Evolutionary conservation across 2,888 invertebrate genomes (phyloP).

Genomic region (Eulithis prunata): DNA sequence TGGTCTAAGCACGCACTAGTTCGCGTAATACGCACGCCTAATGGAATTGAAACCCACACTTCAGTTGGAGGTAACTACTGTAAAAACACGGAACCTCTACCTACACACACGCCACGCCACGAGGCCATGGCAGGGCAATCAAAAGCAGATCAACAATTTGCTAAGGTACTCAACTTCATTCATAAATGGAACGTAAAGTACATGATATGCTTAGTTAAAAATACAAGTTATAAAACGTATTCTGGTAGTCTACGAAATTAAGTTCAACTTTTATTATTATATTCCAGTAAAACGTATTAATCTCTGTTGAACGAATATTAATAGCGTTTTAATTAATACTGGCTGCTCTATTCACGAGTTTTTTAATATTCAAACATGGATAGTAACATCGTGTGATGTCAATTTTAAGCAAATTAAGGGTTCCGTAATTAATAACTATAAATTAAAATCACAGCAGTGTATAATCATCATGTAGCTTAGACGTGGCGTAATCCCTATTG

Average conservation of each 20-base stretch:
- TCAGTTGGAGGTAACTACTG: background rate
- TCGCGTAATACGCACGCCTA: slow-evolving; percentile 53
- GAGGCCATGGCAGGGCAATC: background rate
- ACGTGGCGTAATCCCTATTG: too few species aligned
- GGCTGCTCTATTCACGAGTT: slow-evolving; percentile 4
- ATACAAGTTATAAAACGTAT: too few species aligned
- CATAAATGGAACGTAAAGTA: too few species aligned
- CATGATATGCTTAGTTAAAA: too few species aligned
- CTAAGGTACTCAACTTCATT: background rate
- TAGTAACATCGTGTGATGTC: slow-evolving; percentile 10
- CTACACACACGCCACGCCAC: slow-evolving; percentile 49
- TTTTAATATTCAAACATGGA: slow-evolving; percentile 15
- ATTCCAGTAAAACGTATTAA: slow-evolving; percentile 3
- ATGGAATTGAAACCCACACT: slow-evolving; percentile 63
- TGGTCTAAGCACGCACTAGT: slow-evolving; percentile 19
- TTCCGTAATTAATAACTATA: slow-evolving; percentile 1
- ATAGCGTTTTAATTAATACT: slow-evolving; percentile 23
- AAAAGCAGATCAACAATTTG: slow-evolving; percentile 7
- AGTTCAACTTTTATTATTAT: too few species aligned
- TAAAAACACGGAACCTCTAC: background rate
- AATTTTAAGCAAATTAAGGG: slow-evolving; percentile 26
- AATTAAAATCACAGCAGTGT: slow-evolving; percentile 4
- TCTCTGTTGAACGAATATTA: slow-evolving; percentile 9
- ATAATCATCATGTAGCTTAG: background rate
- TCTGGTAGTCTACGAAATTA: too few species aligned